Base-by-base conservation (phyloP, 2,797 vertebrate genomes). In the Manis javanica region DNA sequence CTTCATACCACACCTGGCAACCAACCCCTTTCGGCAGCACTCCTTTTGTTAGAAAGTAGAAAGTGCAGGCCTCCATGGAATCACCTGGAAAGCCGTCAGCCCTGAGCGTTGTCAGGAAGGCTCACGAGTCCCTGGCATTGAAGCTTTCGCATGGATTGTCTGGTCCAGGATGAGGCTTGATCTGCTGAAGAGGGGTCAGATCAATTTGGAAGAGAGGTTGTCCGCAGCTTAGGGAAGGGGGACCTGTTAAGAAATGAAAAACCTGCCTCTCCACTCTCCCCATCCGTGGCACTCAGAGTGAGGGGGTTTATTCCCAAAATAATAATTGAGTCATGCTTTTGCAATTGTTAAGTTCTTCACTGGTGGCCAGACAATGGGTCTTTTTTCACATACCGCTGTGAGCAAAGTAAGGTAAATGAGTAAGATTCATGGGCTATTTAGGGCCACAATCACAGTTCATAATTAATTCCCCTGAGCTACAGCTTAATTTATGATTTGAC, bases 1-100 rank as follows among this genome's bases (percentile, higher is more conserved):
- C 98, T 99, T 96, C 95, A 97, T 97, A 99, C 98, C 98, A 98
- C 99, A 99, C 99, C 99, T 99, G 99, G 99, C 98, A 99, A 99
- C 99, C 98, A 98, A 95, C 97, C 99, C 98, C 98, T 98, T 98
- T 97, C 98, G 98, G 99, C 98, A 98, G 98, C 98, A 99, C 99
- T 99, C 98, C 98, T 99, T 98, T 96, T 97, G 98, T 98, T 98
- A 98, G 98, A 99, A 98, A 99, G 98, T 96, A 98, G 98, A 99
- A 98, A 99, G 98, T 96, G 98, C 98, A 98, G 98, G 98, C 98
- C 98, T 98, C 98, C 98, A 96, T 98, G 98, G 98, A 98, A 98
- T 98, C 93, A 98, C 98, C 98, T 99, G 99, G 99, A 99, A 98
- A 98, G 68, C 77, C 77, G 98, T 98, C 99, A 99, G 98, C 90